Conservation (phyloP, 2,113 vertebrate species). For the Pholis gunnellus region DNA sequence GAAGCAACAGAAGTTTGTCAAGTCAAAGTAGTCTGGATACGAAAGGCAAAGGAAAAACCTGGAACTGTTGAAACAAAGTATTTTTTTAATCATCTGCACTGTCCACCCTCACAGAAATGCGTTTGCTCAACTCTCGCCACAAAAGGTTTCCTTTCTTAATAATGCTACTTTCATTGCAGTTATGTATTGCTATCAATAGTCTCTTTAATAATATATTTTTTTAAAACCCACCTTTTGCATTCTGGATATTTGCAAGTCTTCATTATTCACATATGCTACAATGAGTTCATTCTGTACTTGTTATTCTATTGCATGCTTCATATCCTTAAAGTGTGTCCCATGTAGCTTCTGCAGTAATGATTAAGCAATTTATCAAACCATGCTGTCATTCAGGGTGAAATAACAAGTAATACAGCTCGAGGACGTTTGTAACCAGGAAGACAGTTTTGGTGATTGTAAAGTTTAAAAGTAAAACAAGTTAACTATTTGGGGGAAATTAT, state of each 20-base stretch:
- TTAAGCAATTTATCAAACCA: background rate
- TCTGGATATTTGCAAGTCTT: constrained; percentile 24
- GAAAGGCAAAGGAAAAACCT: constrained; percentile 12
- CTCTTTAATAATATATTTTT: constrained; percentile 17
- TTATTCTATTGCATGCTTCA: constrained; percentile 27
- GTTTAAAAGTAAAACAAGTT: constrained; percentile 16
- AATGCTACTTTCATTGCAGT: constrained; percentile 24
- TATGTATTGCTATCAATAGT: constrained; percentile 35
- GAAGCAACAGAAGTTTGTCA: constrained; percentile 18
- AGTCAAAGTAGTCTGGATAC: constrained; percentile 17
- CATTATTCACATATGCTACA: constrained; percentile 42
- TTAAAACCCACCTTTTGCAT: constrained; percentile 26
- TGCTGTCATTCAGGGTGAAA: constrained; percentile 55
- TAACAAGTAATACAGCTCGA: constrained; percentile 9
- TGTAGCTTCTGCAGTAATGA: constrained; percentile 20
- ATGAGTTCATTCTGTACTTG: constrained; percentile 10
- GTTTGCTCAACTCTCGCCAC: constrained; percentile 36
- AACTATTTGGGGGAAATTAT: background rate
- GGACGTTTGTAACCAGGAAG: background rate
- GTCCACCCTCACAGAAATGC: constrained; percentile 12
- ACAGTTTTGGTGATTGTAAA: constrained; percentile 16
- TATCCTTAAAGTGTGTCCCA: constrained; percentile 4
- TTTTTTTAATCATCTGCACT: constrained; percentile 40
- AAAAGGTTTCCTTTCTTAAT: constrained; percentile 38
- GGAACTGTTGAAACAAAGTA: constrained; percentile 33